Percentiles rank a stretch among this genome's conserved stretches.
phyloP scores from a whole-genome alignment of 2,797 vertebrate genomes.

The Poecilia wingei region DNA sequence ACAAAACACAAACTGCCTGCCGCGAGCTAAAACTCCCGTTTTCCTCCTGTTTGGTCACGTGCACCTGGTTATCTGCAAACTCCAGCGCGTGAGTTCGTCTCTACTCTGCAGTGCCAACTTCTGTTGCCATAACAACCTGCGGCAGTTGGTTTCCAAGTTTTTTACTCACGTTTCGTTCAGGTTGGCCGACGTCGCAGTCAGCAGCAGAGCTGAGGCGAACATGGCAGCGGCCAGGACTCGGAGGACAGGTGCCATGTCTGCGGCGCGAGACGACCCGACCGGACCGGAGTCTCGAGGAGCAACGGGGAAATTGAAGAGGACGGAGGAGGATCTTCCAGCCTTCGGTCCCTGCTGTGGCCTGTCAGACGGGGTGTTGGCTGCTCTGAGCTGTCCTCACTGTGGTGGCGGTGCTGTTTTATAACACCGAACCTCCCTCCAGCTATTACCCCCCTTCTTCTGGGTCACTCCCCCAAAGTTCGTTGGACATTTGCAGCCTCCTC shows the following conservation, averaged over 20 bases:
- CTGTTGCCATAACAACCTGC: constrained; percentile 7
- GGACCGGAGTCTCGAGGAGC: constrained; percentile 9
- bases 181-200: constrained; percentile 28
- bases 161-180: constrained; percentile 70
- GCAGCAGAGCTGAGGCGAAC: constrained; percentile 38
- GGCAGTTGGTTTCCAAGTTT: background rate
- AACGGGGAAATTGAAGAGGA: constrained; percentile 7
- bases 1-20: background rate
- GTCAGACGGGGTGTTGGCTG: background rate
- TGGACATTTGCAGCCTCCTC: constrained; percentile 64
- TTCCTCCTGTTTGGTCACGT: constrained; percentile 3
- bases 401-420: constrained; percentile 51
- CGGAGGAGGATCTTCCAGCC: constrained; percentile 17
- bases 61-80: background rate
- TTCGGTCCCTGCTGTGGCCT: background rate
- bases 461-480: constrained; percentile 60
- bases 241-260: constrained; percentile 63
- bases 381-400: background rate
- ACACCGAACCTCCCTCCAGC: constrained; percentile 16
- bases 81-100: background rate
- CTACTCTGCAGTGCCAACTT: background rate
- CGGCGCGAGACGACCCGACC: constrained; percentile 15
- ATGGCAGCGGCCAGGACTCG: constrained; percentile 24
- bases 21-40: background rate
- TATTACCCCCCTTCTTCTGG: constrained; percentile 30